Evolutionary conservation across 2,113 vertebrate genomes (phyloP).

Genomic region (Aleadryas rufinucha): DNA sequence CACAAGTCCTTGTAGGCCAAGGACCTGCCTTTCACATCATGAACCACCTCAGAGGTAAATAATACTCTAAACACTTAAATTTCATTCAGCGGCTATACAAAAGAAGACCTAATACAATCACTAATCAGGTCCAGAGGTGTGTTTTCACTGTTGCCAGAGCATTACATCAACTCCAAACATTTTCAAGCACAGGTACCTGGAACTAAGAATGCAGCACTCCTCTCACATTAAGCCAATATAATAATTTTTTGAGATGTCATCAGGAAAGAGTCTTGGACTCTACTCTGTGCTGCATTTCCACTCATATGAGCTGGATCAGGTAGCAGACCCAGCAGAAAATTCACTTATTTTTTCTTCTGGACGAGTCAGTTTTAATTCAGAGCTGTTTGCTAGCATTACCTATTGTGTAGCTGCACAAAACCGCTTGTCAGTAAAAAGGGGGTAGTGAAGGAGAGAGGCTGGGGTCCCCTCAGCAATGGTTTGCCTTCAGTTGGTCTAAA

Average conservation of each 20-base stretch:
- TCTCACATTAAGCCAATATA: not conserved
- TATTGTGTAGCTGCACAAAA: not conserved
- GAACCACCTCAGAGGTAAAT: not conserved
- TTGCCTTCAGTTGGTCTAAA: not conserved
- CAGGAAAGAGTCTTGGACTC: not conserved
- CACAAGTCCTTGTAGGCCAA: not conserved
- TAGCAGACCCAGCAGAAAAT: not conserved
- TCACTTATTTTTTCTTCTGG: not conserved
- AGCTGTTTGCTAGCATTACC: not conserved
- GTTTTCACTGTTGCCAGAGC: not conserved
- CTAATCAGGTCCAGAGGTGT: not conserved
- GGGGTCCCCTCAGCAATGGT: not conserved
- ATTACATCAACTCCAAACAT: not conserved
- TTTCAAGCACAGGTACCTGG: not conserved
- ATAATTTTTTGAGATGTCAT: not conserved
- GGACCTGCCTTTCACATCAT: not conserved
- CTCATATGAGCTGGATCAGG: not conserved
- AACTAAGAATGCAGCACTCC: not conserved
- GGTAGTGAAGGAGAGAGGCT: not conserved
- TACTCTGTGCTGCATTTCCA: not conserved
- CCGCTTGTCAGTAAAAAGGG: fast-evolving
- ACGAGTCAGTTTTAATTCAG: not conserved
- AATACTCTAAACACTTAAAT: not conserved
- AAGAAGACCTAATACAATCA: not conserved
- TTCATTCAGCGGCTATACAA: not conserved